Percentiles rank a stretch among this genome's conserved stretches.
phyloP scores from a whole-genome alignment of 1,140 invertebrate species.

The Euschistus heros region DNA sequence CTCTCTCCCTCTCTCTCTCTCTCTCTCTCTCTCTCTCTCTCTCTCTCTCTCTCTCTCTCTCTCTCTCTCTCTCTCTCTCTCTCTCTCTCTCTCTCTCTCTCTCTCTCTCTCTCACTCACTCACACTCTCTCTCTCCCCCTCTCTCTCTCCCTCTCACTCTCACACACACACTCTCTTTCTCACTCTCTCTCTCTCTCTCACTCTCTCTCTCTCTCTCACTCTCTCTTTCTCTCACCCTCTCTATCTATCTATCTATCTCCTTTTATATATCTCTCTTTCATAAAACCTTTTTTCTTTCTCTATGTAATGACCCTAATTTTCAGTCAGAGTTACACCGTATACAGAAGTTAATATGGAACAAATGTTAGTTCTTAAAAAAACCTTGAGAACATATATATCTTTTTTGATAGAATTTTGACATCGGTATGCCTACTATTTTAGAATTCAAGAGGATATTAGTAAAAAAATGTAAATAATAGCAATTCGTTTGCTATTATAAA shows the following conservation, averaged over 20 bases:
- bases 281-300: too few relatives aligned
- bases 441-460: too few relatives aligned
- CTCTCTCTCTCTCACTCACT: not conserved
- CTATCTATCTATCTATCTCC: not conserved
- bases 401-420: too few relatives aligned
- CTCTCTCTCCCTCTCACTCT: not conserved
- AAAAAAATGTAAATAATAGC: too few relatives aligned
- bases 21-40: not conserved
- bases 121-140: not conserved
- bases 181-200: not conserved
- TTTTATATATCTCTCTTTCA: not conserved
- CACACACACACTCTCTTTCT: not conserved
- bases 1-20: not conserved
- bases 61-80: not conserved
- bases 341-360: too few relatives aligned
- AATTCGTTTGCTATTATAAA: too few relatives aligned
- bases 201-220: not conserved
- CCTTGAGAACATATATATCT: too few relatives aligned
- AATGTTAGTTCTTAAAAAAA: too few relatives aligned
- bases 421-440: too few relatives aligned
- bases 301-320: too few relatives aligned
- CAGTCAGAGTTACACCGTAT: too few relatives aligned
- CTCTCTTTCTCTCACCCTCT: not conserved
- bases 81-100: not conserved
- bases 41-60: constrained; percentile 9